Evolutionary conservation across 2,888 invertebrate species (phyloP).

Genomic region (Calameuta idolon): DNA sequence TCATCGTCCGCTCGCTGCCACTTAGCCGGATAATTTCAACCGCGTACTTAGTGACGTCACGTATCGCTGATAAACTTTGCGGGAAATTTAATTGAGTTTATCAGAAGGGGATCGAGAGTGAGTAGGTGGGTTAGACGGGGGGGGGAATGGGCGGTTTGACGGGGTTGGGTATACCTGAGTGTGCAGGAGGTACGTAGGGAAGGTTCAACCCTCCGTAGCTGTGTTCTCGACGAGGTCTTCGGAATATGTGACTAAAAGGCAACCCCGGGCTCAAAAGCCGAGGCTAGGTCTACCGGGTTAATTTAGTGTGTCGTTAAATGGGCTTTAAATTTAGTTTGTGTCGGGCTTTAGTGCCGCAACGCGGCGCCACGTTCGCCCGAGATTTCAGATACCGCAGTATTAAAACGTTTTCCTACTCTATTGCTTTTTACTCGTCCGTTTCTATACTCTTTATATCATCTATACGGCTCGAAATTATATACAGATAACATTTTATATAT

Average conservation of each 20-base stretch:
- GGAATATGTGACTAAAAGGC: slow-evolving; percentile 12
- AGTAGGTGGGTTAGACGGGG: background rate
- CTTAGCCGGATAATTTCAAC: background rate
- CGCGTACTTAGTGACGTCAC: slow-evolving; percentile 9
- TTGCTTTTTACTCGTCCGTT: background rate
- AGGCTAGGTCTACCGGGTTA: slow-evolving; percentile 27
- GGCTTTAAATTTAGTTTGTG: slow-evolving; percentile 40
- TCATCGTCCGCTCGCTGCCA: background rate
- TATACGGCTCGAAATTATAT: background rate
- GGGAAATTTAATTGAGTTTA: slow-evolving; percentile 26
- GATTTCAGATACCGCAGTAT: slow-evolving; percentile 7
- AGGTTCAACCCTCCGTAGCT: background rate
- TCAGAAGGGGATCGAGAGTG: slow-evolving; percentile 3
- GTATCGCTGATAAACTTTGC: slow-evolving; percentile 24
- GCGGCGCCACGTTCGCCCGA: slow-evolving; percentile 3
- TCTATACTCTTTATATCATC: background rate
- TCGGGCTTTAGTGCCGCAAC: slow-evolving; percentile 7
- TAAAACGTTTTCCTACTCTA: background rate
- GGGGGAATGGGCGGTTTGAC: background rate
- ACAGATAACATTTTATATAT: background rate
- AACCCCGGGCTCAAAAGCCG: slow-evolving; percentile 20
- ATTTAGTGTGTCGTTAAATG: slow-evolving; percentile 41
- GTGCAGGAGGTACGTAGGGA: background rate
- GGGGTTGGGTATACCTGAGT: slow-evolving; percentile 4
- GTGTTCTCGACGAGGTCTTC: background rate